A percentile compares a stretch with the other conserved stretches of the same genome.
These are phyloP conservation scores for Drosophila tristis DNA, from an alignment of 1,140 invertebrate genomes.

Conservation along the genomic window DNA sequence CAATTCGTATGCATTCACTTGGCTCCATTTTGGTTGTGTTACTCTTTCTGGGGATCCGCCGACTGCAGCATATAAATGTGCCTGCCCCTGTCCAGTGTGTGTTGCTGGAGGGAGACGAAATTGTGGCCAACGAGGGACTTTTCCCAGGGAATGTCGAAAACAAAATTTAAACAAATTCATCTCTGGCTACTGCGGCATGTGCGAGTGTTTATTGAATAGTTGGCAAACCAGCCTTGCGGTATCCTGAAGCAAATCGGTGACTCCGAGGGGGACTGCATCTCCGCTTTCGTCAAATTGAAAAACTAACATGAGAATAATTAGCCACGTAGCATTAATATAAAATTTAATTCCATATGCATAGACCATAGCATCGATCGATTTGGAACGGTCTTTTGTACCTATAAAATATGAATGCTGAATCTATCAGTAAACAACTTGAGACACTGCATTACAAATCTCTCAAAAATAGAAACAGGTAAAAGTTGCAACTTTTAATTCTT, in stretches of 20 bases:
- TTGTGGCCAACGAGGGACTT: constrained; percentile 45
- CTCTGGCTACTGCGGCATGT: constrained; percentile 31
- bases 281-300: no score
- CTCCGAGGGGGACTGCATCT: background rate
- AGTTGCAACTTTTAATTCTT: background rate
- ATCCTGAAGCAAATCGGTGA: constrained; percentile 14
- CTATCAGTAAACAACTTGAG: no score
- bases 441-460: no score
- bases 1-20: constrained; percentile 71
- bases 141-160: constrained; percentile 62
- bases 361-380: no score
- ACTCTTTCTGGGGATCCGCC: constrained; percentile 4
- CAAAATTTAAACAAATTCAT: constrained; percentile 74
- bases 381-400: no score
- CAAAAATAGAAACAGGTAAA: no score
- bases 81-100: no score
- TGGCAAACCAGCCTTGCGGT: background rate
- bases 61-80: background rate
- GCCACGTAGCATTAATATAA: no score
- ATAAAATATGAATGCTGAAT: no score
- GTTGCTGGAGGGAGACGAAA: constrained; percentile 5
- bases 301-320: no score
- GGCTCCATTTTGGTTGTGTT: constrained; percentile 40
- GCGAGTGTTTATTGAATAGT: constrained; percentile 56
- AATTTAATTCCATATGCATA: no score